Evolutionary conservation across 2,113 vertebrate genomes (phyloP).

Genomic region (Xenopus tropicalis): UCB_Xtro_10.0 CM004443.2:201154501-201155000

Average conservation of each 20-base stretch:
- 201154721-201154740: neutral
- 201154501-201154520: too few relatives aligned
- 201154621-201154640: neutral
- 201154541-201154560: too few relatives aligned
- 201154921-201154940: slow-evolving; percentile 19
- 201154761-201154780: too few relatives aligned
- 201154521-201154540: too few relatives aligned
- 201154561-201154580: too few relatives aligned
- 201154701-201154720: neutral
- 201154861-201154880: neutral
- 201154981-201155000: slow-evolving; percentile 52
- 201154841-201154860: neutral
- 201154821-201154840: neutral
- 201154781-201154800: too few relatives aligned
- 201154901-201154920: neutral
- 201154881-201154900: neutral
- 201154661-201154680: neutral
- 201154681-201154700: neutral
- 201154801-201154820: neutral
- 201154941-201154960: slow-evolving; percentile 10
- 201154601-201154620: neutral
- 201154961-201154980: slow-evolving; percentile 44
- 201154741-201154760: too few relatives aligned
- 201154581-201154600: too few relatives aligned
- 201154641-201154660: neutral